Percentiles rank a stretch among this genome's conserved stretches.
Evolutionary conservation across 1,140 invertebrate genomes (phyloP).

Genomic region (Halesus radiatus): DNA sequence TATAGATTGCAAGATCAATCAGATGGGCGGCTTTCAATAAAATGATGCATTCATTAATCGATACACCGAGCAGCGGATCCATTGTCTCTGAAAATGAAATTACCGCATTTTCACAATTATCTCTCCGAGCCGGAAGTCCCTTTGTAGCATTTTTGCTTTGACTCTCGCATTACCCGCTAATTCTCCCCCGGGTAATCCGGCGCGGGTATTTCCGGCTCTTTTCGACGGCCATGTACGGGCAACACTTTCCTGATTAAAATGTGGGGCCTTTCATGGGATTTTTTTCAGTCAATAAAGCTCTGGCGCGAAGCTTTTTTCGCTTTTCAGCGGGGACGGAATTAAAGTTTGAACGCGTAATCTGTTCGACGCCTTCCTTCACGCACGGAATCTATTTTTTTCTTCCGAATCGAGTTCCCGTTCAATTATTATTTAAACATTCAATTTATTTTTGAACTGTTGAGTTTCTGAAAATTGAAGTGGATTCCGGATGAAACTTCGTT

Average conservation of each 20-base stretch:
- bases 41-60: neutral
- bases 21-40: neutral
- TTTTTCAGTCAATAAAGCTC: conserved; percentile 18
- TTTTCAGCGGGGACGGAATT: neutral
- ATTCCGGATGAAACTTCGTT: too few species aligned
- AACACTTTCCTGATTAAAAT: conserved; percentile 39
- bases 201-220: conserved; percentile 5
- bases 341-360: conserved; percentile 4
- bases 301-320: neutral
- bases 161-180: conserved; percentile 13
- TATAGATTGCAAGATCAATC: neutral
- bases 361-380: neutral
- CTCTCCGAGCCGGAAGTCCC: neutral
- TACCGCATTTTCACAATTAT: neutral
- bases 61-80: too few species aligned
- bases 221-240: conserved; percentile 9
- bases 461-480: too few species aligned
- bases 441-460: too few species aligned
- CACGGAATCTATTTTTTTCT: too few species aligned
- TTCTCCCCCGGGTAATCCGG: conserved; percentile 9
- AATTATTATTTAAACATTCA: too few species aligned
- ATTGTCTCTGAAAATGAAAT: neutral
- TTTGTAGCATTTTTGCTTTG: neutral
- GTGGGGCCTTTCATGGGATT: conserved; percentile 2
- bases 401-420: too few species aligned